phyloP scores from a whole-genome alignment of 2,888 invertebrate genomes.

The Caenorhabditis sp. region DNA sequence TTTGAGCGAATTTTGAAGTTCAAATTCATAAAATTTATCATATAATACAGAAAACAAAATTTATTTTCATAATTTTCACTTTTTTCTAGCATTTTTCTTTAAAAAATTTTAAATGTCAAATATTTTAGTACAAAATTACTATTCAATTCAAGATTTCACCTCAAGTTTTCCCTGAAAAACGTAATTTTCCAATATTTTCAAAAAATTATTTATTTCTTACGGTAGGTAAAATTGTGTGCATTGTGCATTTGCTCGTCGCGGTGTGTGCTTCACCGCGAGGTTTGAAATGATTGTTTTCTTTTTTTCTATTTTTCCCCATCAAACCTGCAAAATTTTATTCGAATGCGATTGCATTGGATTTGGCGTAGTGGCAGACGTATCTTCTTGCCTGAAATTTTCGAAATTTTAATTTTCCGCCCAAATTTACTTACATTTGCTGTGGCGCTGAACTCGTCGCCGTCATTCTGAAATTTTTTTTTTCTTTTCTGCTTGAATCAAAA shows the following conservation, averaged over 20 bases:
- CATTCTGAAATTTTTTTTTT: slow-evolving; percentile 36
- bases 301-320: slow-evolving; percentile 8
- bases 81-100: too few relatives aligned
- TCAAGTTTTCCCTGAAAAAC: too few relatives aligned
- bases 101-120: too few relatives aligned
- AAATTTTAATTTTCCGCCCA: not conserved
- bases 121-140: too few relatives aligned
- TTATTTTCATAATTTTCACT: too few relatives aligned
- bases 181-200: too few relatives aligned
- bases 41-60: too few relatives aligned
- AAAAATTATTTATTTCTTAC: too few relatives aligned
- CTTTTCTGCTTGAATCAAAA: too few relatives aligned
- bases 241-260: not conserved
- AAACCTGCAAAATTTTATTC: slow-evolving; percentile 56
- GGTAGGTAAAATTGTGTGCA: not conserved
- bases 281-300: not conserved
- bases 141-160: too few relatives aligned
- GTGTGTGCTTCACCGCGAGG: not conserved
- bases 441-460: slow-evolving; percentile 22
- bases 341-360: slow-evolving; percentile 46
- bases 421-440: slow-evolving; percentile 6
- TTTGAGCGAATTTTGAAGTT: too few relatives aligned
- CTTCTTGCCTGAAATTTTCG: not conserved
- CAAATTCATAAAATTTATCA: too few relatives aligned
- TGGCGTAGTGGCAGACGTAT: not conserved